A percentile compares a stretch with the other conserved stretches of the same genome.
phyloP scores from a whole-genome alignment of 1,140 invertebrate species.

The Saccostrea glomerata region DNA sequence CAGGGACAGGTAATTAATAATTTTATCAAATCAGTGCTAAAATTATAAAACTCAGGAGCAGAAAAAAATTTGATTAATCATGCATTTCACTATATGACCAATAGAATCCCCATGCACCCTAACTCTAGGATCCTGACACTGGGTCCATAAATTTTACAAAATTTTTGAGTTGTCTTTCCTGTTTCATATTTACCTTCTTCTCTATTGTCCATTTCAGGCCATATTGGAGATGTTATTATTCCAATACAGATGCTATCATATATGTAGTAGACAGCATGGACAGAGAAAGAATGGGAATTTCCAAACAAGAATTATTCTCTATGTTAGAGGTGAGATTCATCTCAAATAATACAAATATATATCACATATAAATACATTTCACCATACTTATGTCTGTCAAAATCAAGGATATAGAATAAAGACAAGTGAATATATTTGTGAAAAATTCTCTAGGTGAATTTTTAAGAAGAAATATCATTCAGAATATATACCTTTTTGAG shows the following conservation, averaged over 20 bases:
- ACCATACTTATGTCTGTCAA: too few relatives aligned
- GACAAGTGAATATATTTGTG: too few relatives aligned
- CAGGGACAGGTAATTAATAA: too few relatives aligned
- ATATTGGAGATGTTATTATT: slow-evolving; percentile 99
- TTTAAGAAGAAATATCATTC: too few relatives aligned
- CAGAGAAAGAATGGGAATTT: slow-evolving; percentile 98
- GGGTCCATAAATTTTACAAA: neutral
- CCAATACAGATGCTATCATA: slow-evolving; percentile 99
- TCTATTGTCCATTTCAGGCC: slow-evolving; percentile 85
- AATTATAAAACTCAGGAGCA: too few relatives aligned
- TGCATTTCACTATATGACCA: neutral
- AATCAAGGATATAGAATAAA: too few relatives aligned
- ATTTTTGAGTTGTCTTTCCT: slow-evolving; percentile 20
- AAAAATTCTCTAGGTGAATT: too few relatives aligned
- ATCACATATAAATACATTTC: too few relatives aligned
- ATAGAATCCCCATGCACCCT: neutral
- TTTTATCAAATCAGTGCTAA: too few relatives aligned
- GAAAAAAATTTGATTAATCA: too few relatives aligned
- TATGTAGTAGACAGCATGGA: slow-evolving; percentile 99
- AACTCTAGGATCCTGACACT: neutral
- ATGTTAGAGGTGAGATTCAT: slow-evolving; percentile 90
- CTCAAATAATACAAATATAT: neutral
- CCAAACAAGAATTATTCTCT: slow-evolving; percentile 97
- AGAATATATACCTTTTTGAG: too few relatives aligned
- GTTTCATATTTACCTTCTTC: neutral